Conservation (phyloP, 2,888 invertebrate genomes). For the Helicoverpa assulta region DNA sequence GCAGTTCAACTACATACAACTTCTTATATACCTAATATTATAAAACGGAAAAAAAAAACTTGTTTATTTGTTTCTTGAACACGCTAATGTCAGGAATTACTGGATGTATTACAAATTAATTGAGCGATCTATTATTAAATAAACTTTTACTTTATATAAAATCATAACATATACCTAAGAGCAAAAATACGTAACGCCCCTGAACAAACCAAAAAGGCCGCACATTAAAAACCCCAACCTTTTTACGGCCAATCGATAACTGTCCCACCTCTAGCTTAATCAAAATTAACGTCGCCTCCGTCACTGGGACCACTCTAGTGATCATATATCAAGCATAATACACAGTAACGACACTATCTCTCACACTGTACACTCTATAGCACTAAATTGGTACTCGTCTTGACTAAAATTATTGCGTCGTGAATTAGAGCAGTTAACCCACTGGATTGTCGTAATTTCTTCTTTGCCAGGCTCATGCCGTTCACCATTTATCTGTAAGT, state of each 20-base stretch:
- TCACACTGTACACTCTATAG: slow-evolving; percentile 44
- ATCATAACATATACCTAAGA: not conserved
- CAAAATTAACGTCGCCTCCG: slow-evolving; percentile 51
- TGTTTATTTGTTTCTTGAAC: too few relatives aligned
- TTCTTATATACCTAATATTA: too few relatives aligned
- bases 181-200: slow-evolving; percentile 23
- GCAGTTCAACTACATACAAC: too few relatives aligned
- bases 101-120: too few relatives aligned
- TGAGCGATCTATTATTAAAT: too few relatives aligned
- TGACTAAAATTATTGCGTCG: slow-evolving; percentile 68
- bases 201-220: slow-evolving; percentile 36
- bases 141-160: too few relatives aligned
- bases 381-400: slow-evolving; percentile 62
- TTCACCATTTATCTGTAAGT: too few relatives aligned
- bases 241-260: slow-evolving; percentile 44
- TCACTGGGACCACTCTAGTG: slow-evolving; percentile 44
- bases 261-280: slow-evolving; percentile 46
- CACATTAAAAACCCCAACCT: slow-evolving; percentile 44
- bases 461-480: too few relatives aligned
- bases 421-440: slow-evolving; percentile 16
- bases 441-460: too few relatives aligned
- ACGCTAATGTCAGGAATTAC: too few relatives aligned
- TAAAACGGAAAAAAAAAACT: too few relatives aligned
- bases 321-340: slow-evolving; percentile 66
- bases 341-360: slow-evolving; percentile 66